phyloP scores from a whole-genome alignment of 2,113 vertebrate genomes.

The Procavia capensis region DNA sequence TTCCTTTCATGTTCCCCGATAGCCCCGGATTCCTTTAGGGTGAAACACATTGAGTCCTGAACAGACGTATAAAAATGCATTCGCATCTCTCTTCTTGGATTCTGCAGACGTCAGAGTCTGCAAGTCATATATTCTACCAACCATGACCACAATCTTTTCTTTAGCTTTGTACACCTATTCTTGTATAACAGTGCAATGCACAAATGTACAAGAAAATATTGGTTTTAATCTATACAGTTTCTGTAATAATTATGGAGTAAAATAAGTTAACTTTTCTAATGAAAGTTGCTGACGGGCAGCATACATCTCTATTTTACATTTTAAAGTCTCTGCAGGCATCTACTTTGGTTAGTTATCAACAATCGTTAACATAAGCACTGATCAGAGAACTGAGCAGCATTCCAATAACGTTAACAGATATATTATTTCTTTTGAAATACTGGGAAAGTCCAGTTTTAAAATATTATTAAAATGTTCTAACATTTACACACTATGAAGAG shows the following conservation, averaged over 20 bases:
- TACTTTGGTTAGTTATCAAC: constrained; percentile 98
- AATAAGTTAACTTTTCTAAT: constrained; percentile 99
- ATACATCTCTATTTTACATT: constrained; percentile 90
- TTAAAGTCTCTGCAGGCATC: constrained; percentile 98
- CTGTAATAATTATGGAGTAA: constrained; percentile 99
- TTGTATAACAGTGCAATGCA: constrained; percentile 97
- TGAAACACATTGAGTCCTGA: constrained; percentile 75
- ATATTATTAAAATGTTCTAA: constrained; percentile 97
- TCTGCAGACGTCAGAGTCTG: constrained; percentile 76
- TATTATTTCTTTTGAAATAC: constrained; percentile 95
- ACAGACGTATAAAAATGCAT: constrained; percentile 68
- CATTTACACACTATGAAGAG: constrained; percentile 97
- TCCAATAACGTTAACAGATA: constrained; percentile 96
- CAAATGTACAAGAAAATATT: constrained; percentile 98
- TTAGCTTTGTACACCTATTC: constrained; percentile 88
- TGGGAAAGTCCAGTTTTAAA: constrained; percentile 92
- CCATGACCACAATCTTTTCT: constrained; percentile 65
- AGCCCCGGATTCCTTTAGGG: constrained; percentile 78
- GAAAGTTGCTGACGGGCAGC: constrained; percentile 94
- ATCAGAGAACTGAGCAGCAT: constrained; percentile 94
- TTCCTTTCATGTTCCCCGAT: constrained; percentile 1
- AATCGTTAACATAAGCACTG: constrained; percentile 93
- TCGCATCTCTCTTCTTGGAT: constrained; percentile 75
- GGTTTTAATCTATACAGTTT: constrained; percentile 97
- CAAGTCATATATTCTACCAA: constrained; percentile 75